phyloP scores from a whole-genome alignment of 2,888 invertebrate species.

The Andrena camellia region DNA sequence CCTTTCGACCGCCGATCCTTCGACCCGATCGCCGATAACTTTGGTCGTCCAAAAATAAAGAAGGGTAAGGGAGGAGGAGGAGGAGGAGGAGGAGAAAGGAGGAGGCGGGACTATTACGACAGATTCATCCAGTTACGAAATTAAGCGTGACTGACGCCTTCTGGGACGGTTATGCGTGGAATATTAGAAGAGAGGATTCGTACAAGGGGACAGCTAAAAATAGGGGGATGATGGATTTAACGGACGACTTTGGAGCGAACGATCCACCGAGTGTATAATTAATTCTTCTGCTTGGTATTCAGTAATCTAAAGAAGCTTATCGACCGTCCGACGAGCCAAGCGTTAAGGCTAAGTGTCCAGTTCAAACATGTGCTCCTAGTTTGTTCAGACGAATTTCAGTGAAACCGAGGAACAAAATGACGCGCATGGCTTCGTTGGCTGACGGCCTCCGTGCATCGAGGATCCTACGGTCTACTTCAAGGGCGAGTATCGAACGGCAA shows the following conservation, averaged over 20 bases:
- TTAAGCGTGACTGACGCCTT: no score
- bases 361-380: slow-evolving; percentile 23
- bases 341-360: not conserved
- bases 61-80: not conserved
- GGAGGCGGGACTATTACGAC: no score
- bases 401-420: no score
- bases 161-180: no score
- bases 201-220: no score
- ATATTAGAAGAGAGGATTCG: not conserved
- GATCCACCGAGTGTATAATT: slow-evolving; percentile 9
- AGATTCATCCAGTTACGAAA: no score
- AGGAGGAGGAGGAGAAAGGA: no score
- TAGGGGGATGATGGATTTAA: no score
- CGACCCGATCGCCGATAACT: slow-evolving; percentile 31
- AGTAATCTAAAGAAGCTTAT: slow-evolving; percentile 43
- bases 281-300: slow-evolving; percentile 28
- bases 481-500: slow-evolving; percentile 33
- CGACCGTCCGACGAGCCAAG: slow-evolving; percentile 11
- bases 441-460: no score
- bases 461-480: not conserved
- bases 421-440: no score
- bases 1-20: slow-evolving; percentile 10
- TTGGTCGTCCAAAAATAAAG: not conserved
- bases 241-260: no score
- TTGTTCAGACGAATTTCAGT: slow-evolving; percentile 23